Base-by-base conservation (phyloP, 2,888 invertebrate species). In the Ichneumoninae sp. region DNA sequence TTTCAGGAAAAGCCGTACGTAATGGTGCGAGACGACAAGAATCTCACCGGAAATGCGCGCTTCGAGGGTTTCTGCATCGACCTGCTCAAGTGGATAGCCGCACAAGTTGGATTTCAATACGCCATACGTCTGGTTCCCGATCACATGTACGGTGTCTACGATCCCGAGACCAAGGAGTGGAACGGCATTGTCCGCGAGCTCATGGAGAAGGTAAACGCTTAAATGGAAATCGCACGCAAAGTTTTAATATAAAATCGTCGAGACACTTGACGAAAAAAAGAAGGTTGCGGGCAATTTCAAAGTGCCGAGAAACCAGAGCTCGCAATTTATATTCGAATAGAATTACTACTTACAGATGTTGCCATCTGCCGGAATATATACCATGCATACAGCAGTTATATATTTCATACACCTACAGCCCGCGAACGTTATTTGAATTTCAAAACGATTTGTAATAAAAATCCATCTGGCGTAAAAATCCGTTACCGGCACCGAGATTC, bases 31-130 rank as follows among this genome's bases (percentile, higher is more conserved):
- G 96, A 96, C 85, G 97, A 97, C 83, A 96, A 96, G 94, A 98
- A 98, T 93, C 94, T 97, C 6, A 98, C 98, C 63, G 98, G 98
- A 3, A 98, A 98, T 93, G 97, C 97, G 0, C 95, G 97, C 30
- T 98, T 97, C 93, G 98, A 98, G 90, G 98, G 98, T 0, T 98
- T 98, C 95, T 98, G 98, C 94, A 97, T 98, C 89, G 98, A 98
- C 94, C 94, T 98, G 79, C 95, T 98, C 52, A 97, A 97, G 87
- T 95, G 96, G 89, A 97, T 98, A 70, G 98, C 98, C 1, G 95
- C 95, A 0, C 95, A 97, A 91, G 97, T 98, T 1, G 98, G 98
- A 19, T 98, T 98, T 94, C 97, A 98, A 91, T 98, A 98, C 94
- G 95, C 96, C 57, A 96, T 98, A 87, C 95, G 97, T 66, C 94